Evolutionary conservation across 2,113 vertebrate genomes (phyloP), one percentile per base, ranked within the genome.

Genomic region (Megalops atlanticus): DNA sequence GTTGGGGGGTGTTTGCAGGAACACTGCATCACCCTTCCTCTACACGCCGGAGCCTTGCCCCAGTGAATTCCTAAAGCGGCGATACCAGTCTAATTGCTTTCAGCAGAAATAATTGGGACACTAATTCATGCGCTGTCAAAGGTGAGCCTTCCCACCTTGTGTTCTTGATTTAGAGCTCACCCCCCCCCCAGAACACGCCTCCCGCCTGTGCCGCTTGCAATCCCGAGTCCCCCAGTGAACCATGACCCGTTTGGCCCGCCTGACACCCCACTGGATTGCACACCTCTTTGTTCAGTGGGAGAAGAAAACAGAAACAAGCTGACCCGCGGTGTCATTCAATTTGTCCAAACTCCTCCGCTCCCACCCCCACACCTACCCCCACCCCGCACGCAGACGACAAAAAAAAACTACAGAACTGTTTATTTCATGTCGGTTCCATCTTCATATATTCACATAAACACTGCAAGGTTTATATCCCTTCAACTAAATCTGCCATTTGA

Each of bases 51-150:
- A 52, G 83, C 5, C 27, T n/a, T 12, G 78, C 49, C 4, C 70
- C 72, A 40, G 40, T 58, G 41, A 86, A 89, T 89, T 88, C 88
- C 85, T 88, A 84, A 85, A 85, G 86, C 78, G 84, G 86, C 84
- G 83, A 82, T 71, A 41, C 86, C 70, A 88, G 87, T 79, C 85
- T 89, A 90, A 90, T 90, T 82, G 89, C 80, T 92, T 87, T 84
- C 87, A 89, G 89, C 83, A 87, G 85, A 91, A 89, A 90, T 88
- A 90, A 91, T 87, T 89, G 83, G 52, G 84, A 82, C 21, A 83
- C 81, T 87, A 87, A 91, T 88, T 86, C 85, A 49, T 71, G 76
- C 35, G 39, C 76, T 31, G 70, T 49, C 72, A 74, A 49, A 41
- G 81, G 81, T 73, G 73, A 83, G 77, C 31, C 74, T 33, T 76